Conservation (phyloP, 2,113 vertebrate species). For the Sylvilagus bachmani region DNA sequence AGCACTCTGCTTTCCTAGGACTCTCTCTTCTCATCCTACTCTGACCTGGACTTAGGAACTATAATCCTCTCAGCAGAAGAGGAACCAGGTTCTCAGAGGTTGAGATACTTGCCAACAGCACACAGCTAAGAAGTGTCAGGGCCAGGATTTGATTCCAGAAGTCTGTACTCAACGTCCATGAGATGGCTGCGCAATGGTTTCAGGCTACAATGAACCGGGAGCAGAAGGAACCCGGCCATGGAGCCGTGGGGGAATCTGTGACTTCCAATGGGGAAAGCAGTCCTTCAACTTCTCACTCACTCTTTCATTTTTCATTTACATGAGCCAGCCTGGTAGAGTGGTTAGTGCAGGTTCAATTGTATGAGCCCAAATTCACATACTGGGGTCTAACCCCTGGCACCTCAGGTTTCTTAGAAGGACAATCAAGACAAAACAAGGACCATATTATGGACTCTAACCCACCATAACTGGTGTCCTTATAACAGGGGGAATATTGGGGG, state of each 20-base stretch:
- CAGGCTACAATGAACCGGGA: accelerated
- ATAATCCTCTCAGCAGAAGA: background rate
- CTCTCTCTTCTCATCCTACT: too few species aligned
- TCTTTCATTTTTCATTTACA: too few species aligned
- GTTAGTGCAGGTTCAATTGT: background rate
- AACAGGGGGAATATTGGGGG: background rate
- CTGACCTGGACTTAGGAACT: accelerated
- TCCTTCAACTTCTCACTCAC: too few species aligned
- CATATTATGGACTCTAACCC: background rate
- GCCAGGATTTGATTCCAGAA: background rate
- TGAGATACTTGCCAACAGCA: background rate
- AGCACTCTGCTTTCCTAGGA: background rate
- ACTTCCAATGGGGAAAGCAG: background rate
- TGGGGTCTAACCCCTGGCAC: background rate
- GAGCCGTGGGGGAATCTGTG: background rate
- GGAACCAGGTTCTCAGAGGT: background rate
- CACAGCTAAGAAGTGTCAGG: background rate
- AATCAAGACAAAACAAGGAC: background rate
- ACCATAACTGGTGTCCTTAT: background rate
- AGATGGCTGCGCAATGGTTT: background rate
- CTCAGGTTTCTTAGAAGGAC: background rate
- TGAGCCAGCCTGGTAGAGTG: background rate
- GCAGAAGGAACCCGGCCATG: too few species aligned
- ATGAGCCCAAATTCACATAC: background rate
- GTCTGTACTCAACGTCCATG: background rate